Base-by-base conservation (phyloP, 2,113 vertebrate genomes). In the Dipodomys spectabilis region DNA sequence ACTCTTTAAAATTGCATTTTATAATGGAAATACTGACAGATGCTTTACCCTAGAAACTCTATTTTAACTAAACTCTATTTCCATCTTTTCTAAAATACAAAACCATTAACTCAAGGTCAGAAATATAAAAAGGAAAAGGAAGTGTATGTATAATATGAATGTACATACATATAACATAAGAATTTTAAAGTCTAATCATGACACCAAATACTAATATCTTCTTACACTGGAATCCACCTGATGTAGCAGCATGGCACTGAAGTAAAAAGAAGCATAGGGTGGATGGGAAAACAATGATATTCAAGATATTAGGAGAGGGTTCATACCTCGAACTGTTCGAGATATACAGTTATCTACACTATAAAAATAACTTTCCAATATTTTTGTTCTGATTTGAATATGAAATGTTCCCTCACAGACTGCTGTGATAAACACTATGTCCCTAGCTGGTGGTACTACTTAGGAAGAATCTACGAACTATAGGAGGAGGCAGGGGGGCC, bases 11-110 rank as follows among this genome's bases (percentile, higher is more conserved):
- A 94, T 93, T 97, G 82, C 86, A 91, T 97, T 98, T 97, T 97
- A 98, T 96, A 97, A 96, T 97, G 97, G 98, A 98, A 98, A 98
- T 62, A 97, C 57, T 98, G 96, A 97, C 96, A 96, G 88, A 92
- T 90, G 64, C 86, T 96, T 95, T 93, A 96, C 95, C 96, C 88
- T 95, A 96, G 94, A 97, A 97, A 91, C n/a, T 86, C 88, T 97
- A 96, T 44, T 97, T 92, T 39, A 67, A 96, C 95, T 39, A 39
- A 39, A 39, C 39, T 39, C 39, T 39, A 39, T 97, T 95, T 95
- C 12, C 11, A 79, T 90, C 60, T 84, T 96, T 95, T 95, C 96
- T 95, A 97, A 97, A 97, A 96, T 91, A 69, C 12, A 95, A 81
- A 87, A 91, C 72, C 87, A 72, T 79, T 77, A 94, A 94, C 64